Base-by-base conservation (phyloP, 2,888 invertebrate genomes). In the Himalopsyche tibetana region DNA sequence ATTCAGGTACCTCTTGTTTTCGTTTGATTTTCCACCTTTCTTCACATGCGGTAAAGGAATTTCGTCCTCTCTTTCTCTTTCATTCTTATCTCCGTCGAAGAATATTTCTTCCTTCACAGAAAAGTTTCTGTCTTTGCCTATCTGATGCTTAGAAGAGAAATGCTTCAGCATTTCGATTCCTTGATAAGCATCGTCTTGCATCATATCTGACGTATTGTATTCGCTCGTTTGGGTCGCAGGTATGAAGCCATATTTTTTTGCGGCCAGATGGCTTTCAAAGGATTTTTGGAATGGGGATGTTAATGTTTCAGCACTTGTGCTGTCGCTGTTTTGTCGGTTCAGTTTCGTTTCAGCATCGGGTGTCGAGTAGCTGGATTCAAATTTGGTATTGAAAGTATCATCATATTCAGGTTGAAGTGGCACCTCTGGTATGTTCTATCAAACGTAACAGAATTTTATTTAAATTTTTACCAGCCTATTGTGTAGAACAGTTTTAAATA, bases 401-500 rank as follows among this genome's bases (percentile, higher is more conserved):
- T 88, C 88, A 55, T 85, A 85, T 86, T 86, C 86, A 38, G 84
- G 83, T 84, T 85, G 84, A 36, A 82, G 42, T 5, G 85, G 85
- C 63, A 87, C 85, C 90, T n/a, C 90, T 55, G 87, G 90, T 89
- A 89, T 90, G 90, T 88, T 91, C 90, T 79, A 90, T 88, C 89
- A 90, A 51, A 17, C 51, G 36, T 36, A 28, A 82, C 42, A 84
- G 15, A 82, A 51, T 40, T 82, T 82, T 55, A 3, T 38, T 56
- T 38, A 40, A 51, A 15, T 51, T 51, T 2, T 51, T 2, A 3
- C 15, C 8, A 51, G 3, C 8, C n/a, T 3, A 45, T 45, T 45
- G 9, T 42, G 9, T 42, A 8, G 42, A 5, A 42, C 9, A 42
- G 9, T 42, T 8, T 42, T 42, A 42, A 8, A 42, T 42, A 42